Evolutionary conservation across 2,113 vertebrate genomes (phyloP).

Genomic region (Dunckerocampus dactyliophorus): DNA sequence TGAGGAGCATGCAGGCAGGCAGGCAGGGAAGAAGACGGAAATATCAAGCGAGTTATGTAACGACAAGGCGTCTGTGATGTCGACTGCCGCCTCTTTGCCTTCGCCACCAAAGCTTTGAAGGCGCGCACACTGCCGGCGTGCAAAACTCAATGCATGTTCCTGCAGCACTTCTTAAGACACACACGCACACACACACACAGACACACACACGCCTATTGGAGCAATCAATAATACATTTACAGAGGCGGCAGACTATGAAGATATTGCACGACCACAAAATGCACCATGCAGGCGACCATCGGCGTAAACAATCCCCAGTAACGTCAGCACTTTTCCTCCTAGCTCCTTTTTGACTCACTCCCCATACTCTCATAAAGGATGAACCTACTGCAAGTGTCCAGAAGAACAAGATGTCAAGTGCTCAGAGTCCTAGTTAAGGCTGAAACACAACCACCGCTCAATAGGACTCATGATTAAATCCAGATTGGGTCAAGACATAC

Average conservation of each 20-base stretch:
- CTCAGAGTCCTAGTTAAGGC: too few relatives aligned
- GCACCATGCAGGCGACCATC: too few relatives aligned
- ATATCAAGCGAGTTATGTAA: constrained; percentile 53
- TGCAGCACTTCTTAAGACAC: neutral
- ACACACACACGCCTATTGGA: constrained; percentile 34
- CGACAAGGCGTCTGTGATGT: constrained; percentile 47
- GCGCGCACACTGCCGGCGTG: neutral
- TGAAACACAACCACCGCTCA: too few relatives aligned
- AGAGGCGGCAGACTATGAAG: constrained; percentile 29
- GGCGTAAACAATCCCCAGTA: constrained; percentile 22
- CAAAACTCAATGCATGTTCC: neutral
- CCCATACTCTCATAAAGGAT: too few relatives aligned
- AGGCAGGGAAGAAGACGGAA: constrained; percentile 20
- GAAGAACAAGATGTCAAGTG: too few relatives aligned
- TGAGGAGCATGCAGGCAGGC: constrained; percentile 28
- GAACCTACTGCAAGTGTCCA: too few relatives aligned
- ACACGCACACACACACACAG: constrained; percentile 19
- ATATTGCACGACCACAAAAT: too few relatives aligned
- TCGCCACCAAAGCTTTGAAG: constrained; percentile 47
- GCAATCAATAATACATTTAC: constrained; percentile 57
- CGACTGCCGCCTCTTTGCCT: constrained; percentile 42
- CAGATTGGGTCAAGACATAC: too few relatives aligned
- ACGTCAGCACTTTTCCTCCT: constrained; percentile 33
- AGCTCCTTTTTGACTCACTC: too few relatives aligned
- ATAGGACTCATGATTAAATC: too few relatives aligned